Base-by-base conservation (phyloP, 2,113 vertebrate genomes). In the Cyprinodon tularosa region DNA sequence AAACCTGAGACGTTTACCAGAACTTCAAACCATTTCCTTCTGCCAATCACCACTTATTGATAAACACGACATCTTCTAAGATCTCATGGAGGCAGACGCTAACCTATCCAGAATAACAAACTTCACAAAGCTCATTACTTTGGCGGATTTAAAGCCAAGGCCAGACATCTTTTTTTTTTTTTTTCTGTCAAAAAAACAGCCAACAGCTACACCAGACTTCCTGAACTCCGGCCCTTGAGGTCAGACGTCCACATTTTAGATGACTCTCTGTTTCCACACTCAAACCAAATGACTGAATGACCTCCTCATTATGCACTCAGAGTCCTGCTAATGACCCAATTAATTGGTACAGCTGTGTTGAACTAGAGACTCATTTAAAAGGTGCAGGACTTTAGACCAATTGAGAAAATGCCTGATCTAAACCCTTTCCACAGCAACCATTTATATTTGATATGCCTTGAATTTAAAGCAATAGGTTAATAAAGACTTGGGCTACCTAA, bases 11-110 rank as follows among this genome's bases (percentile, higher is more conserved):
- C 12, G 20, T 9, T 38, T 45, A 61, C 70, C 62, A 50, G 36
- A 40, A 4, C 38, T 0, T 63, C 29, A 38, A 50, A 45, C 40
- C 68, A 20, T 59, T 38, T 75, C 67, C 74, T 17, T 72, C 48
- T 77, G 57, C 69, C 66, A 59, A 61, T 15, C 62, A 10, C 8
- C 12, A 37, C 48, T 62, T 62, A 72, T 53, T 71, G 47, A 66
- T 17, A 38, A 62, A 62, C 15, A 62, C 29, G 37, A 37, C 14
- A 45, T 48, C 50, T 15, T 47, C 8, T 3, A 14, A 68, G 15
- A 4, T 67, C 3, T 48, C n/a, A 48, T 14, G 3, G 13, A 38
- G 38, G 61, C 36, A 38, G 36, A 62, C 12, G 11, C 4, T 62
- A 4, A 36, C 12, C 12, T 14, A 36, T 61, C 12, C 60, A 37